Evolutionary conservation across 2,113 vertebrate species (phyloP).

Genomic region (Paralichthys olivaceus): DNA sequence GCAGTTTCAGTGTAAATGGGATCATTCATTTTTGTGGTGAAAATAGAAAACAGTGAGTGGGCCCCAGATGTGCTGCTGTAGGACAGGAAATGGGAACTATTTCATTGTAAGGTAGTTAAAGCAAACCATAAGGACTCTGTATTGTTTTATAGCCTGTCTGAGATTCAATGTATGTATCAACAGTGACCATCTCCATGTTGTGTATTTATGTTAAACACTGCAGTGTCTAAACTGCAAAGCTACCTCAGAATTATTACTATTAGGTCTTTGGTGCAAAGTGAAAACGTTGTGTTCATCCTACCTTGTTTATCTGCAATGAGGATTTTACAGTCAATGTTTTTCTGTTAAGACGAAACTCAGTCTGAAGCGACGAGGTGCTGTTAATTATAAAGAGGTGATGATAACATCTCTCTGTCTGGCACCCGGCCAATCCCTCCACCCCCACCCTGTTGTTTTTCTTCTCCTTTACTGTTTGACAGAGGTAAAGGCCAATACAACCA

Average conservation of each 20-base stretch:
- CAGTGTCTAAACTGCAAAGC: no score
- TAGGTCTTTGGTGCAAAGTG: no score
- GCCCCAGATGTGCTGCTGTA: neutral
- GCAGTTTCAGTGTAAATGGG: neutral
- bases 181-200: no score
- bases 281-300: neutral
- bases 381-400: slow-evolving; percentile 62
- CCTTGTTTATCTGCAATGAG: neutral
- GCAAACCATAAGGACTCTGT: neutral
- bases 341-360: slow-evolving; percentile 41
- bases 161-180: neutral
- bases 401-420: slow-evolving; percentile 56
- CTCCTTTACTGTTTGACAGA: neutral
- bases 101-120: neutral
- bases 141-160: neutral
- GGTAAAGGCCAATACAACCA: neutral
- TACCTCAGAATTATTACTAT: no score
- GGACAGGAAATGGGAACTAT: neutral
- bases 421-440: neutral
- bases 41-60: neutral
- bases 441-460: neutral
- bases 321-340: no score
- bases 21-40: slow-evolving; percentile 8
- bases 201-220: no score
- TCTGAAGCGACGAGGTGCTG: slow-evolving; percentile 35